Percentiles rank a stretch among this genome's conserved stretches.
Evolutionary conservation across 2,113 vertebrate species (phyloP).

Genomic region (Stercorarius parasiticus): DNA sequence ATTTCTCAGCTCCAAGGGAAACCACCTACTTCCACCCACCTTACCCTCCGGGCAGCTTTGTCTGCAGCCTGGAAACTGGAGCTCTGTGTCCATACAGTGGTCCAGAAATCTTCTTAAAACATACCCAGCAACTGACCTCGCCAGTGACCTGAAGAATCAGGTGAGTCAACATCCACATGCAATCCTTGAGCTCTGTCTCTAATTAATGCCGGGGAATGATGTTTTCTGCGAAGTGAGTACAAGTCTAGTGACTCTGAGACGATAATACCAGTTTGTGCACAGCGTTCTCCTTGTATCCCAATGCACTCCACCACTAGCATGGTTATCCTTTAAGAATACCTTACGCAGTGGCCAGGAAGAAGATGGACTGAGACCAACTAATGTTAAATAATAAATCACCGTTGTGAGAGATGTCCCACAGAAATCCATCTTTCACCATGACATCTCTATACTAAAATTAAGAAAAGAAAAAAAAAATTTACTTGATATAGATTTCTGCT

Average conservation of each 20-base stretch:
- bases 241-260: not conserved
- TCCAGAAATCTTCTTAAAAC: not conserved
- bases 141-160: not conserved
- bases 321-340: not conserved
- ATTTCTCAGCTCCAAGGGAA: not conserved
- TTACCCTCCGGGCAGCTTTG: not conserved
- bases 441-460: not conserved
- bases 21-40: not conserved
- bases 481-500: not conserved
- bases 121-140: not conserved
- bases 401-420: not conserved
- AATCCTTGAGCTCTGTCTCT: not conserved
- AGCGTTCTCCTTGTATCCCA: not conserved
- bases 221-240: not conserved
- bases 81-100: not conserved
- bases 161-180: not conserved
- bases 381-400: not conserved
- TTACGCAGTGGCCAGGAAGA: not conserved
- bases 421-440: not conserved
- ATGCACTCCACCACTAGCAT: not conserved
- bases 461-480: not conserved
- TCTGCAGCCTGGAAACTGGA: not conserved
- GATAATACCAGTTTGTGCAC: not conserved
- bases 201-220: not conserved
- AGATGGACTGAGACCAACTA: not conserved